Base-by-base conservation (phyloP, 1,140 invertebrate species). In the Drosophila murphyi region DNA sequence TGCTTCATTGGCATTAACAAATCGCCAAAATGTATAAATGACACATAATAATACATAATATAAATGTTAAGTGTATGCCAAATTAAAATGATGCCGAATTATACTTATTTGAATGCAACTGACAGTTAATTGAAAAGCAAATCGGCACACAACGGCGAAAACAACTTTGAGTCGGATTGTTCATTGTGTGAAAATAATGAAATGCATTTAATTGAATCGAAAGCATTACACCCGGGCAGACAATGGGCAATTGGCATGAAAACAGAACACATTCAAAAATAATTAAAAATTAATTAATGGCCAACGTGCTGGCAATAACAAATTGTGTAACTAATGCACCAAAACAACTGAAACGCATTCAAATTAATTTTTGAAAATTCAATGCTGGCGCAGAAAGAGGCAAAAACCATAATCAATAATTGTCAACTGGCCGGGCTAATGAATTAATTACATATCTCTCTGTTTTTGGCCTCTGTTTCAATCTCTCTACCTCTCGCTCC, bases 381-480 rank as follows among this genome's bases (percentile, higher is more conserved):
- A 69, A 69, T 48, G 31, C 54, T 50, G 31, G 6, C 50, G 39
- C 32, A 7, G 39, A 76, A 74, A 77, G 73, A 61, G 73, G 72
- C 85, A 48, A 80, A 65, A 80, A 80, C 76, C 80, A 76, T 89
- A 89, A 89, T 89, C 81, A 89, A 89, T 89, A 89, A 89, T 85
- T 89, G 85, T 90, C 86, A 89, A 88, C 76, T 75, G 80, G 70
- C 78, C 52, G 79, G 79, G 76, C 86, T 82, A 89, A 90, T 86
- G 75, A 90, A 89, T 90, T 90, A 89, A 86, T 86, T 90, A 90
- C 72, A 82, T 86, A 72, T 76, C 35, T 45, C 39, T 35, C 37
- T 28, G 20, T 20, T 20, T 20, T 20, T 2, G 1, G 20, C 20
- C 20, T 20, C 20, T 20, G 20, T 1, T 20, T 20, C 20, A 1